These are phyloP conservation scores for Syngnathus scovelli DNA, from an alignment of 2,113 vertebrate species.

Conservation along the genomic window DNA sequence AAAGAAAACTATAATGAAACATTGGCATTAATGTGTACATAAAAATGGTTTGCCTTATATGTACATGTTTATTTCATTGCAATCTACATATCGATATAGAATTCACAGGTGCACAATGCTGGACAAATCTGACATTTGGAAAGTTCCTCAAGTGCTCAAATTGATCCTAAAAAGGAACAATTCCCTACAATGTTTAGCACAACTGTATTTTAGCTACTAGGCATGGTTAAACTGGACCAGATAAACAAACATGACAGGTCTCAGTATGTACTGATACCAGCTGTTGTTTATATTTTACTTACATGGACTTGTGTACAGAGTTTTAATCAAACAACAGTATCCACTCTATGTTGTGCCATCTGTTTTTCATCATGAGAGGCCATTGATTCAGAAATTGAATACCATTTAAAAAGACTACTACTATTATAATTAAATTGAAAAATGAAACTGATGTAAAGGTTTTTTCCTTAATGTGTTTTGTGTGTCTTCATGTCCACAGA, in stretches of 20 bases:
- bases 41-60: neutral
- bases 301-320: neutral
- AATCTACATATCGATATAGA: neutral
- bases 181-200: conserved; percentile 6
- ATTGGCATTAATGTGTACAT: neutral
- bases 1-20: neutral
- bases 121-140: neutral
- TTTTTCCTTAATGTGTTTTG: neutral
- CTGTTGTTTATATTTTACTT: conserved; percentile 9
- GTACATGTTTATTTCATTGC: neutral
- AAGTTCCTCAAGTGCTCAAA: neutral
- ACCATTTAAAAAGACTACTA: neutral
- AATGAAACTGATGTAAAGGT: neutral
- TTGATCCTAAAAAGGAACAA: neutral
- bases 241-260: conserved; percentile 3
- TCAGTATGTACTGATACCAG: neutral
- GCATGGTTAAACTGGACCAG: neutral
- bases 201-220: conserved; percentile 3
- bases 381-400: neutral
- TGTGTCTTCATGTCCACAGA: conserved; percentile 65
- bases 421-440: no score
- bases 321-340: conserved; percentile 4
- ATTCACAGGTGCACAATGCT: neutral
- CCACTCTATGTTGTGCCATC: neutral
- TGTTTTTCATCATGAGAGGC: neutral